Percentiles rank a stretch among this genome's conserved stretches.
Evolutionary conservation across 2,113 vertebrate genomes (phyloP).

Genomic region (Coreoperca whiteheadi): DNA sequence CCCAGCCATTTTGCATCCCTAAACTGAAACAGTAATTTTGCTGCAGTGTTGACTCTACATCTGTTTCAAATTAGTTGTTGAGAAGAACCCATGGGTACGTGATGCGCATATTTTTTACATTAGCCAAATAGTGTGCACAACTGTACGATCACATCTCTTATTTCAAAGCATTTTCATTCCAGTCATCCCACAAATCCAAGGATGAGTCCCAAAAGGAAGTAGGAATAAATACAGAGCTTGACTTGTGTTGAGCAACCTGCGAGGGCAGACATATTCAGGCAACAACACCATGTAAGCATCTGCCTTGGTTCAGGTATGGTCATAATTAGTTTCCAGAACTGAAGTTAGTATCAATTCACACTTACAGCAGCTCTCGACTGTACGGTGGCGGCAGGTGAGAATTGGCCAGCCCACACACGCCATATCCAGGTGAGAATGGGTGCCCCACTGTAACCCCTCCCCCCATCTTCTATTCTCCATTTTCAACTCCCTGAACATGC

Average conservation of each 20-base stretch:
- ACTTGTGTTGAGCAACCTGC: constrained; percentile 16
- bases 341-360: constrained; percentile 66
- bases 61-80: constrained; percentile 36
- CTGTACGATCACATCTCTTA: constrained; percentile 15
- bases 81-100: constrained; percentile 18
- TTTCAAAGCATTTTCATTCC: constrained; percentile 46
- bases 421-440: constrained; percentile 59
- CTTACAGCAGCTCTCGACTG: constrained; percentile 35
- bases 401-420: constrained; percentile 61
- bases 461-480: constrained; percentile 50
- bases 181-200: neutral
- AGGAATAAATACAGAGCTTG: constrained; percentile 20
- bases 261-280: constrained; percentile 31
- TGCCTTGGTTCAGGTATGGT: constrained; percentile 28
- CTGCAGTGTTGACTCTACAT: constrained; percentile 8
- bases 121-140: constrained; percentile 11
- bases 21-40: constrained; percentile 8
- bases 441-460: constrained; percentile 48
- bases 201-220: constrained; percentile 30
- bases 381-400: constrained; percentile 63
- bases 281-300: constrained; percentile 32
- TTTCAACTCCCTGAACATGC: constrained; percentile 76
- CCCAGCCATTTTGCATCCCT: neutral
- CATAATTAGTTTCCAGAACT: constrained; percentile 56
- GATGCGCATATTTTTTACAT: neutral